Percentiles rank a stretch among this genome's conserved stretches.
phyloP scores from a whole-genome alignment of 2,113 vertebrate species.

The Beaufortia kweichowensis region DNA sequence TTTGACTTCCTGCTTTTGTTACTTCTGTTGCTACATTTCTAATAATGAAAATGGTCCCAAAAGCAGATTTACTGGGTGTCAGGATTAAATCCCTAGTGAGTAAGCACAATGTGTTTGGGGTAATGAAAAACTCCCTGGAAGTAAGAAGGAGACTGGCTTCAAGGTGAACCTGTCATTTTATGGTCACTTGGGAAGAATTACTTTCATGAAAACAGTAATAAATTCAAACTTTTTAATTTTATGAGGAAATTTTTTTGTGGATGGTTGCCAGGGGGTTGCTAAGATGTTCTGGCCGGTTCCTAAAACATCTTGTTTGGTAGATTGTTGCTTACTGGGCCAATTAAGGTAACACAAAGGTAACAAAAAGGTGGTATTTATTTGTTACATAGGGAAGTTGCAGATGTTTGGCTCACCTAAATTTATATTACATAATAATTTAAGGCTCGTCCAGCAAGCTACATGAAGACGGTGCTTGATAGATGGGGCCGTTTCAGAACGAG shows the following conservation, averaged over 20 bases:
- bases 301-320: too few relatives aligned
- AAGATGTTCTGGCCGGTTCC: too few relatives aligned
- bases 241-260: too few relatives aligned
- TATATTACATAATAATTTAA: too few relatives aligned
- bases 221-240: not conserved
- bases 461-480: not conserved
- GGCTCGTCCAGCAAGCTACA: not conserved
- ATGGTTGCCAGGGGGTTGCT: too few relatives aligned
- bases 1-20: not conserved
- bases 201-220: not conserved
- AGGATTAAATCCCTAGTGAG: not conserved
- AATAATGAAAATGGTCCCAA: conserved; percentile 16
- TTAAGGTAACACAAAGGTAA: too few relatives aligned
- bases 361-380: too few relatives aligned
- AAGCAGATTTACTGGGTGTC: not conserved
- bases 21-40: not conserved
- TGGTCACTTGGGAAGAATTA: not conserved
- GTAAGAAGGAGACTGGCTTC: not conserved
- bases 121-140: conserved; percentile 28
- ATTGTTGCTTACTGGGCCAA: too few relatives aligned
- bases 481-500: not conserved
- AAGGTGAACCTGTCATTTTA: conserved; percentile 3
- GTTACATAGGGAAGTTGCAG: too few relatives aligned
- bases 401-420: too few relatives aligned
- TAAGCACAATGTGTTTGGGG: not conserved